Evolutionary conservation across 2,888 invertebrate genomes (phyloP), one percentile per base, ranked within the genome.

Genomic region (Theodoxus fluviatilis): DNA sequence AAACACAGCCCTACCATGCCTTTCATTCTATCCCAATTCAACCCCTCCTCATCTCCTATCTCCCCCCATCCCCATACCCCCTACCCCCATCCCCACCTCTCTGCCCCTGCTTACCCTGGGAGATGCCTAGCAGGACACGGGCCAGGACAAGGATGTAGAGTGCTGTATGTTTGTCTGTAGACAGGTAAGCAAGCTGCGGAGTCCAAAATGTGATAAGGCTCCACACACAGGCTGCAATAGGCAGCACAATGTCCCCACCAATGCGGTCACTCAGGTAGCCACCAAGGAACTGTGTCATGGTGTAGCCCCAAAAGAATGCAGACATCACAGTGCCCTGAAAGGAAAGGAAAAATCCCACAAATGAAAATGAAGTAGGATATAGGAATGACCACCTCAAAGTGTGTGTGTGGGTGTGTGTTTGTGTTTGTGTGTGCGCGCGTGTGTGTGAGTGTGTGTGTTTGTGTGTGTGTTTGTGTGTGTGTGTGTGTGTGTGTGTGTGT

Each of bases 241-340:
- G 88, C 75, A 92, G 89, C 18, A 92, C 90, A 71, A 89, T 89
- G 79, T 92, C 91, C 0, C 92, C 92, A 40, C 92, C 92, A 70
- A 91, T 89, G 67, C 89, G 74, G 76, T 89, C 89, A 72, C 88
- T 88, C 28, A 89, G 77, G 72, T 86, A 85, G 2, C 89, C 89
- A 33, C 88, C 89, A n/a, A 88, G 80, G 61, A 88, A 81, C 81
- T 89, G 89, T 0, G 92, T 92, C 73, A 92, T 83, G 0, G 91
- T 91, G 80, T 93, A 92, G 64, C 92, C 92, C 92, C 92, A 93
- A 83, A 92, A 93, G 82, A 92, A 92, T 33, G 91, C 91, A 31
- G 92, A 92, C 35, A 92, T 85, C 65, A 92, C 90, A 0, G 91
- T 90, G n/a, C 92, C 92, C 86, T 87, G 78, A 7, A 75, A 74